phyloP scores from a whole-genome alignment of 2,113 vertebrate species.

The Butorides virescens region DNA sequence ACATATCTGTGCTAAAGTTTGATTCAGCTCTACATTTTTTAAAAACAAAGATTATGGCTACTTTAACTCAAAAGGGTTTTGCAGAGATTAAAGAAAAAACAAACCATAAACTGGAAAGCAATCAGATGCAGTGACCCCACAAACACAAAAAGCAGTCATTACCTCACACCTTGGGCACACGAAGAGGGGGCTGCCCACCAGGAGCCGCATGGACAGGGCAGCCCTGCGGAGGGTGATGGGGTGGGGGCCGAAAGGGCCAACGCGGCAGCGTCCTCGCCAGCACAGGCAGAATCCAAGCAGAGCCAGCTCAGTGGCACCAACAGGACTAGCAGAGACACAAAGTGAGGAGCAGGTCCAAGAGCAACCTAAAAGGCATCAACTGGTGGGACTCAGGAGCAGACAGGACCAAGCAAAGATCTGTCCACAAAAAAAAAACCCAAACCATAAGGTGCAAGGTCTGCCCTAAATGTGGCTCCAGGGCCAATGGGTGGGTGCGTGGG shows the following conservation, averaged over 20 bases:
- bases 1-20: background rate
- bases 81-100: background rate
- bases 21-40: background rate
- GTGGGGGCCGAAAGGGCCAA: background rate
- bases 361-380: no score
- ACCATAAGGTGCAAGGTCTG: fast-evolving
- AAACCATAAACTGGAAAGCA: background rate
- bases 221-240: fast-evolving
- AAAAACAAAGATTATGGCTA: background rate
- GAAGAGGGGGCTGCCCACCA: background rate
- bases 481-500: background rate
- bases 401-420: fast-evolving
- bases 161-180: fast-evolving
- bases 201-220: fast-evolving
- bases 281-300: background rate
- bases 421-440: background rate
- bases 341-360: background rate
- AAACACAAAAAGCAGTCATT: background rate
- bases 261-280: fast-evolving
- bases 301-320: background rate
- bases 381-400: fast-evolving
- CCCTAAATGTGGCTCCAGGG: background rate
- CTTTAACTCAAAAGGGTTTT: background rate
- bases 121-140: background rate
- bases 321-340: background rate